Base-by-base conservation (phyloP, 2,113 vertebrate species). In the Dolichallabes microphthalmus region DNA sequence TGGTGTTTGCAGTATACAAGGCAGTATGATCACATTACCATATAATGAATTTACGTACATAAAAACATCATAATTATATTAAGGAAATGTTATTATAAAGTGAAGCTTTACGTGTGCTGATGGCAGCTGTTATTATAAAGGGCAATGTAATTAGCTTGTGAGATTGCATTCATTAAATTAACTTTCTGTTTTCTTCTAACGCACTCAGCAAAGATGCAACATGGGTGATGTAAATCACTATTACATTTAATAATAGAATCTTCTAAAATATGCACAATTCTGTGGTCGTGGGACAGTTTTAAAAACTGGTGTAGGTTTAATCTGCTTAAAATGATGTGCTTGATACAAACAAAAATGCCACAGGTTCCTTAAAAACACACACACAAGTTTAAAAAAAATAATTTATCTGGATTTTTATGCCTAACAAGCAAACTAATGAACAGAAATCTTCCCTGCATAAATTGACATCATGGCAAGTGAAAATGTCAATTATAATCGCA, bases 91-190 rank as follows among this genome's bases (percentile, higher is more conserved):
- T 19, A 79, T 79, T 60, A 79, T 79, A 39, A 79, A 25, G 10
- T 79, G 30, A 79, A 30, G 53, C 5, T 60, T 35, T 57, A 17
- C n/a, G n/a, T n/a, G n/a, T 52, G 12, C 73, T 19, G 52, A 27
- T 30, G 57, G 53, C 76, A 32, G 30, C 53, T 78, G 76, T 58
- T 78, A 20, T 57, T 13, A 78, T 78, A 35, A 58, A 78, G 53
- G 27, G 53, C 30, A 22, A 58, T 22, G 4, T 57, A 78, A 58
- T 78, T 78, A 78, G 55, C 53, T 58, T 32, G 75, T 30, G 27
- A 9, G 15, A 76, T 17, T 57, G 52, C 22, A 15, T n/a, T 52
- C 10, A 11, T 58, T 60, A 17, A 45, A 79, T 75, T 6, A 30
- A 55, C 30, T 57, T 60, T 60, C 19, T 39, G 10, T 60, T 14